Percentiles rank a stretch among this genome's conserved stretches.
Evolutionary conservation across 2,113 vertebrate genomes (phyloP).

Genomic region (Cacatua alba): DNA sequence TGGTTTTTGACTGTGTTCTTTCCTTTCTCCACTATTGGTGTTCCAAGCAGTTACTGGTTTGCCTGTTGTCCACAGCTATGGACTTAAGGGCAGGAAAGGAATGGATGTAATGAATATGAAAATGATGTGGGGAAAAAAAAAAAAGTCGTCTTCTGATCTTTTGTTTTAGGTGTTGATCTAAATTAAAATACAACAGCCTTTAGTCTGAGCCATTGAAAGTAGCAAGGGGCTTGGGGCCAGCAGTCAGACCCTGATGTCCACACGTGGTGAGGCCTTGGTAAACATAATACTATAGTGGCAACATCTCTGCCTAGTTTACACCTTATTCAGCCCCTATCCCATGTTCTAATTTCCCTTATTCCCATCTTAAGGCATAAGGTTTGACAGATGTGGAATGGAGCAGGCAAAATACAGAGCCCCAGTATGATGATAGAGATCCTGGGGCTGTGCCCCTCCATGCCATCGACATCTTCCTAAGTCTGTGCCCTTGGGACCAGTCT

Average conservation of each 20-base stretch:
- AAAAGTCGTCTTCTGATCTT: background rate
- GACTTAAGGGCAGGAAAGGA: background rate
- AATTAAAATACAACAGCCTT: background rate
- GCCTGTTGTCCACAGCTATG: background rate
- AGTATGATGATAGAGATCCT: background rate
- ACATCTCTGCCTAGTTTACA: slow-evolving; percentile 5
- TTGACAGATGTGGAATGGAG: background rate
- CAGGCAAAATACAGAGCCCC: background rate
- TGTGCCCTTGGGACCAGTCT: background rate
- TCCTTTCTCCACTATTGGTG: background rate
- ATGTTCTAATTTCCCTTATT: background rate
- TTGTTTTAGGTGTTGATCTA: background rate
- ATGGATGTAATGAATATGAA: background rate
- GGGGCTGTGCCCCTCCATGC: background rate
- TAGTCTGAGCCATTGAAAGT: background rate
- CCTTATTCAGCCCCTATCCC: background rate
- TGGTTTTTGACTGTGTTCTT: background rate
- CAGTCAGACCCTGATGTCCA: background rate
- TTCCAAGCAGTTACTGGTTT: background rate
- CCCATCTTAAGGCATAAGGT: background rate
- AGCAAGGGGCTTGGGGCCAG: background rate
- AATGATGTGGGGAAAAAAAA: background rate
- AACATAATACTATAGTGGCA: background rate
- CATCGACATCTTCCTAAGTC: accelerated
- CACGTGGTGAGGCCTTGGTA: background rate